Base-by-base conservation (phyloP, 2,113 vertebrate species). In the Aegithalos caudatus region DNA sequence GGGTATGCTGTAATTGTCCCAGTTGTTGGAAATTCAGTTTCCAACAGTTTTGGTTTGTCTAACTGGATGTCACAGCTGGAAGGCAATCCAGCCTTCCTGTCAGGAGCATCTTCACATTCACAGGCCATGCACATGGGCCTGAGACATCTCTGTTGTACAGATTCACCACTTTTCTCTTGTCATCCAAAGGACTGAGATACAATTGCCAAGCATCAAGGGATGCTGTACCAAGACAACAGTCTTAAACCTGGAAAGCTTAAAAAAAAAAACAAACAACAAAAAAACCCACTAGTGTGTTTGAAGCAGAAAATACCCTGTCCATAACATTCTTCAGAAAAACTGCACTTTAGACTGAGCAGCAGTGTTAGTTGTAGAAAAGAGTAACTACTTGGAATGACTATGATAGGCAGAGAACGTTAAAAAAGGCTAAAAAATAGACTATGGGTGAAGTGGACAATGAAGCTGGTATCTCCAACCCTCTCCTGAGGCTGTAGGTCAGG, bases 401-500 rank as follows among this genome's bases (percentile, higher is more conserved):
- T 16, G 53, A 82, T 77, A 37, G 42, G 29, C n/a, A 47, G 42
- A 80, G 22, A 61, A 19, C 11, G 27, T 38, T 60, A 67, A 60
- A 50, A 44, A 7, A 57, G 11, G 54, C 47, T 91, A 81, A 92
- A 78, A 92, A 90, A 48, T 19, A 44, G 65, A 22, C 25, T 13
- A 9, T 10, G 24, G 33, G 54, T 10, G 18, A 72, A 88, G 31
- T 29, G 44, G 88, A 92, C 56, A 73, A 56, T 53, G 56, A 58
- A 74, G 64, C 54, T 83, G 64, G n/a, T 93, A 53, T 78, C 76
- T 92, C 72, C 80, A 64, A 67, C 56, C 24, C 38, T 47, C 56
- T 91, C 71, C 56, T 1, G 7, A 78, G 67, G 64, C 67, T 93
- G 88, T 81, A 92, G 94, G 80, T 96, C 90, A 92, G 88, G 76